These are phyloP conservation scores for Talpa occidentalis DNA, from an alignment of 2,113 vertebrate genomes.

Conservation along the genomic window DNA sequence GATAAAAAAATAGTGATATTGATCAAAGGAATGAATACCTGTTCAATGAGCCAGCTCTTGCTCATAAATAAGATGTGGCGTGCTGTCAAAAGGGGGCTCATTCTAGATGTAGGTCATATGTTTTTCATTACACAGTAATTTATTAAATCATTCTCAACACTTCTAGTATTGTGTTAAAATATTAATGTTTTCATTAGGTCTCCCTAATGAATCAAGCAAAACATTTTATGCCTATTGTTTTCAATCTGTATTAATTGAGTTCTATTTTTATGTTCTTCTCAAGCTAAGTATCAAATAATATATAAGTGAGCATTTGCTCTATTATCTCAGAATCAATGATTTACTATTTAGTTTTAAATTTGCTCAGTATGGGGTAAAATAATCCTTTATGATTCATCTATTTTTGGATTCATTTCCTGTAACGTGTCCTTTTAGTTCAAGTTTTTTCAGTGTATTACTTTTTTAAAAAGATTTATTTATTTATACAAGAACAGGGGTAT, in stretches of 20 bases:
- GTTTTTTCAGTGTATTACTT: neutral
- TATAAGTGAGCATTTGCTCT: neutral
- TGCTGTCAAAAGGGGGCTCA: neutral
- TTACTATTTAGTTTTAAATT: conserved; percentile 38
- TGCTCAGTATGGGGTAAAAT: neutral
- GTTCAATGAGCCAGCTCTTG: neutral
- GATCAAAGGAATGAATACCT: neutral
- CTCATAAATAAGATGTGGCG: neutral
- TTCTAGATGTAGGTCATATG: neutral
- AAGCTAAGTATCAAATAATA: conserved; percentile 6
- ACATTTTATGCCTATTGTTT: neutral
- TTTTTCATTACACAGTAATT: neutral
- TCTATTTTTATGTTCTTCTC: conserved; percentile 33
- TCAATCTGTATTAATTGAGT: neutral
- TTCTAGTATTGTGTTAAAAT: neutral
- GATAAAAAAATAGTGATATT: neutral
- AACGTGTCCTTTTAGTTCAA: neutral
- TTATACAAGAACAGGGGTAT: too few relatives aligned
- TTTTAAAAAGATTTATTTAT: too few relatives aligned
- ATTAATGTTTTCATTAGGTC: conserved; percentile 19
- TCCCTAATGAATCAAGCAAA: neutral
- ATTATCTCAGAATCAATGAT: neutral
- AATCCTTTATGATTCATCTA: neutral
- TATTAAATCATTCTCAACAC: neutral
- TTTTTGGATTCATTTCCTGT: neutral